Evolutionary conservation across 2,113 vertebrate genomes (phyloP), one percentile per base, ranked within the genome.

Genomic region (Nipponia nippon): DNA sequence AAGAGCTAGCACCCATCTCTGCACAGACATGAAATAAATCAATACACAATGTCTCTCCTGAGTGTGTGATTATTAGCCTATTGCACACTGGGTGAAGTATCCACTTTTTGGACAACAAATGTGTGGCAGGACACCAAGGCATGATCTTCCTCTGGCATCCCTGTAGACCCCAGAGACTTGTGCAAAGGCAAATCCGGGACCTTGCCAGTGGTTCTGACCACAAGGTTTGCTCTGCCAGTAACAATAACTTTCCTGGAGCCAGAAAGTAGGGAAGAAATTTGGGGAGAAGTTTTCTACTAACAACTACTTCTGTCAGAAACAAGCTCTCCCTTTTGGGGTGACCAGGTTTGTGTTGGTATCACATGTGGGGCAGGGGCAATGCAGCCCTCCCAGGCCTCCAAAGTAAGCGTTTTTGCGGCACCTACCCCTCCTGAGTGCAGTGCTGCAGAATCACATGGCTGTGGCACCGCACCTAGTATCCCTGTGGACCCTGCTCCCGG

Each of bases 91-190:
- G 12, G 40, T 12, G 12, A 42, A 42, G 40, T 42, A 42, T 42
- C 40, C 40, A 42, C 40, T 42, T 42, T 42, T 42, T 12, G 40
- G 40, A 42, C 40, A 42, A 42, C 40, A 42, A 50, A 25, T 50
- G 3, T 6, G 16, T 2, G 34, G 23, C 29, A 17, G 25, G 21
- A 23, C 4, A 21, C 1, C 17, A 4, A 0, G 8, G 49, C 1
- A 0, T 4, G 47, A 40, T 13, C 30, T 42, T 27, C 27, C 32
- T 19, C 16, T 8, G 23, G 44, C 18, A 13, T 21, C 29, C 29
- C 71, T 32, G 66, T 27, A 50, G 16, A 25, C 18, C 26, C 32
- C 34, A 1, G 17, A 7, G 27, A 7, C 34, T 36, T 2, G 0
- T 5, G 20, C 32, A 50, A 50, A 61, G 49, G 36, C 25, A 34